Base-by-base conservation (phyloP, 2,113 vertebrate species). In the Protomyctophum bolini region DNA sequence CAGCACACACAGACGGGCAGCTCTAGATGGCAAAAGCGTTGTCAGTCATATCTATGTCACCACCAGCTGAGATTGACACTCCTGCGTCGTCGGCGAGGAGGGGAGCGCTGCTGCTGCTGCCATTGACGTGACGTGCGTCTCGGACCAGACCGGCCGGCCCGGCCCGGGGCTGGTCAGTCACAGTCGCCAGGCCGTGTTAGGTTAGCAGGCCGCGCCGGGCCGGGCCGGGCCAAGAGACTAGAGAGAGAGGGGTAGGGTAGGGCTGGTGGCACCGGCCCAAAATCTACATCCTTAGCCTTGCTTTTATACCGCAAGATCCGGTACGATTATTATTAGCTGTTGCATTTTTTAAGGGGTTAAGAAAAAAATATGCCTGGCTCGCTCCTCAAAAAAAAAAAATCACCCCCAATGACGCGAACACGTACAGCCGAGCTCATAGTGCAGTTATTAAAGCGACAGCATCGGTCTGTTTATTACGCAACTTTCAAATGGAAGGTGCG, bases 401-500 rank as follows among this genome's bases (percentile, higher is more conserved):
- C 33, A 41, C 33, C 33, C 21, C 33, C 33, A 41, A 41, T 41
- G 33, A 41, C 33, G 33, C 33, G 33, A 41, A 62, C 72, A 52
- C 28, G 69, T 14, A 49, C n/a, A 66, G 45, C 68, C 21, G 52
- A 73, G 78, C 76, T 59, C 73, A 77, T 45, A 1, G 69, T 15
- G 21, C 21, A 21, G 21, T 21, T 21, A 21, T 76, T 83, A 74
- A 70, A 85, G 73, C 71, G 15, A 69, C 49, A 74, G 73, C 74
- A 73, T 67, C 70, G 81, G 79, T 67, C 52, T 81, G 79, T 67
- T 49, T 81, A 64, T 91, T 91, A 89, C 89, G 89, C 90, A 91
- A 91, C 84, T 80, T 77, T 76, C 78, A 74, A 49, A 82, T 63
- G 63, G 79, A 83, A 89, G 84, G 88, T 89, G 78, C 69, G 83